Conservation (phyloP, 1,140 invertebrate species). For the Nylanderia fulva region DNA sequence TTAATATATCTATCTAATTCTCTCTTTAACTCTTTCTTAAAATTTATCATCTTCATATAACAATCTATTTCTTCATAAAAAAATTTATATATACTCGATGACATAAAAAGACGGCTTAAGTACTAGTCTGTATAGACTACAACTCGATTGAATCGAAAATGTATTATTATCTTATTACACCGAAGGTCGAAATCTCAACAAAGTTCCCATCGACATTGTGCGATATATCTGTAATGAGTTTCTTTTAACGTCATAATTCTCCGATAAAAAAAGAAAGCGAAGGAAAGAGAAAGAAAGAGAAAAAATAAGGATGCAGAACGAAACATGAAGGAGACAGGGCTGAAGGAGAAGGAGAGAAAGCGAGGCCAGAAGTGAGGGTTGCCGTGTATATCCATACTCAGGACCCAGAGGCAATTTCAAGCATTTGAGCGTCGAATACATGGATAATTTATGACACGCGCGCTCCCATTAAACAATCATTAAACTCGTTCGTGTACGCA, state of each 20-base stretch:
- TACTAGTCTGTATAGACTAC: background rate
- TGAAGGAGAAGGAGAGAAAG: slow-evolving; percentile 34
- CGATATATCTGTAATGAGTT: slow-evolving; percentile 1
- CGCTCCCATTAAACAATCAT: slow-evolving; percentile 86
- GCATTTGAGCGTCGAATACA: slow-evolving; percentile 85
- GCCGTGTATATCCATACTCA: slow-evolving; percentile 65
- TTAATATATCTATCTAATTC: background rate
- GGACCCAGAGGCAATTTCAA: slow-evolving; percentile 84
- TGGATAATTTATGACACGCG: slow-evolving; percentile 85
- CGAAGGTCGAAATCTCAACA: slow-evolving; percentile 11
- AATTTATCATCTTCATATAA: background rate
- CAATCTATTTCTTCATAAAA: background rate
- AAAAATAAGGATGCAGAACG: slow-evolving; percentile 42
- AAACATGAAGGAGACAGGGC: slow-evolving; percentile 23
- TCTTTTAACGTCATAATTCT: slow-evolving; percentile 67
- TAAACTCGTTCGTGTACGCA: slow-evolving; percentile 86
- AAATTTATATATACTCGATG: too few relatives aligned
- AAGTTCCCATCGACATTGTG: slow-evolving; percentile 14
- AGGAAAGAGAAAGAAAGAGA: slow-evolving; percentile 4
- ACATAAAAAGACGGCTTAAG: background rate
- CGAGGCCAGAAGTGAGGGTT: slow-evolving; percentile 61
- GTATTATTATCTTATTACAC: slow-evolving; percentile 13
- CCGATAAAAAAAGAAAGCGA: background rate
- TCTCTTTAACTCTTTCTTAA: slow-evolving; percentile 1
- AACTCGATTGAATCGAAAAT: background rate